Base-by-base conservation (phyloP, 2,113 vertebrate genomes). In the Paedocypris sp. region DNA sequence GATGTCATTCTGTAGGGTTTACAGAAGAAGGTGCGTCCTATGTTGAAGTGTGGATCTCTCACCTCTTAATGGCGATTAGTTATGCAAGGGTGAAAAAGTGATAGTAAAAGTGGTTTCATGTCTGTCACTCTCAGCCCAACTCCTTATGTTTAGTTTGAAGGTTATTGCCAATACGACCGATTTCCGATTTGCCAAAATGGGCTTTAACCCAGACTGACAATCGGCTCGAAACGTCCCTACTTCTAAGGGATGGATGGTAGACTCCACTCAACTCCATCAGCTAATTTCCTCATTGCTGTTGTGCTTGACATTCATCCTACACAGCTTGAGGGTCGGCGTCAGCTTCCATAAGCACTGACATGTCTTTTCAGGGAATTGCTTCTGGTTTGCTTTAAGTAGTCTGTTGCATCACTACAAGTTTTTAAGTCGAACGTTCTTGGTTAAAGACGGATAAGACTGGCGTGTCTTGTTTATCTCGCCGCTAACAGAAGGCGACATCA, bases 281-380 rank as follows among this genome's bases (percentile, higher is more conserved):
- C 18, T 58, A 48, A 59, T 53, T 15, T 52, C 15, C 25, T 58
- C 1, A 2, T 62, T 64, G 42, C 62, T 68, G 69, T 52, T 61
- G 15, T 43, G 67, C 69, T 62, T 67, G 35, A 66, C 48, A 74
- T 75, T n/a, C 58, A 74, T 49, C 26, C 48, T 38, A 11, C 62
- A 32, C 46, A 67, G 49, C 58, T 61, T 12, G 41, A 25, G 13
- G 58, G 41, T 15, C 42, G n/a, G 31, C 50, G 36, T 22, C 23
- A 33, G 50, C 53, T 9, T 13, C 20, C 11, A 39, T 31, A 52
- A 9, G 22, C 22, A 45, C 10, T 8, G 11, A 49, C 15, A 64
- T 57, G 8, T 2, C 31, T 29, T 29, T 49, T 66, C 53, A 68
- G 51, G 38, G 43, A 43, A 13, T 5, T 35, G 70, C 67, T 26